A percentile compares a stretch with the other conserved stretches of the same genome.
Conservation (phyloP, 2,888 invertebrate genomes). For the Drosophila mulleri region DNA sequence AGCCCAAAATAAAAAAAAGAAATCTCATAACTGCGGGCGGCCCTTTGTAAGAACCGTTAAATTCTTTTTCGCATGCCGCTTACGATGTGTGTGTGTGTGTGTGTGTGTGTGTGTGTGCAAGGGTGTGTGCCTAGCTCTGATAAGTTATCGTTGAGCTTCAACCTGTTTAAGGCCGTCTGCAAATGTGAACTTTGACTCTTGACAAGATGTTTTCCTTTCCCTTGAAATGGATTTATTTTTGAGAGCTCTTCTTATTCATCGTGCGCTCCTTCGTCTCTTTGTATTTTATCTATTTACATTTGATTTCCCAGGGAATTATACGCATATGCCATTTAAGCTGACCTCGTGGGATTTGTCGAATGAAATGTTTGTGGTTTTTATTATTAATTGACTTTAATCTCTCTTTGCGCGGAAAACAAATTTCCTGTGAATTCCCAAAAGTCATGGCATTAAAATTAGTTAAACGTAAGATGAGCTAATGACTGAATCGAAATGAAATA, state of each 20-base stretch:
- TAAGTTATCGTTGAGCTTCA: conserved; percentile 43
- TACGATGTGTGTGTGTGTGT: conserved; percentile 15
- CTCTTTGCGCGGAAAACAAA: neutral
- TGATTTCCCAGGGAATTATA: conserved; percentile 23
- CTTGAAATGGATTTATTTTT: conserved; percentile 7
- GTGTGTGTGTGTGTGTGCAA: conserved; percentile 16
- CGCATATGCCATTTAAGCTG: conserved; percentile 5
- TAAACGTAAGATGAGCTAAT: neutral
- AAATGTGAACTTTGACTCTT: conserved; percentile 63
- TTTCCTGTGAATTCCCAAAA: conserved; percentile 8
- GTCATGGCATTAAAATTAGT: neutral
- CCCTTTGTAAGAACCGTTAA: conserved; percentile 55
- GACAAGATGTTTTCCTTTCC: conserved; percentile 44
- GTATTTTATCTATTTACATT: conserved; percentile 16
- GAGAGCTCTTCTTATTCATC: neutral
- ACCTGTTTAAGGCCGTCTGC: conserved; percentile 35
- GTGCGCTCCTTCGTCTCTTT: no score
- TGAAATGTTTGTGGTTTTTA: conserved; percentile 17
- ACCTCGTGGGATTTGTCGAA: conserved; percentile 7
- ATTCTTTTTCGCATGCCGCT: conserved; percentile 48
- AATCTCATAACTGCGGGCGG: conserved; percentile 58
- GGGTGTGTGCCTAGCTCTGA: conserved; percentile 24
- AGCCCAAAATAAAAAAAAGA: neutral
- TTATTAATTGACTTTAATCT: conserved; percentile 29
- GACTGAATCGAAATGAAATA: neutral